Base-by-base conservation (phyloP, 2,888 invertebrate genomes). In the Ommatoiulus sabulosus region DNA sequence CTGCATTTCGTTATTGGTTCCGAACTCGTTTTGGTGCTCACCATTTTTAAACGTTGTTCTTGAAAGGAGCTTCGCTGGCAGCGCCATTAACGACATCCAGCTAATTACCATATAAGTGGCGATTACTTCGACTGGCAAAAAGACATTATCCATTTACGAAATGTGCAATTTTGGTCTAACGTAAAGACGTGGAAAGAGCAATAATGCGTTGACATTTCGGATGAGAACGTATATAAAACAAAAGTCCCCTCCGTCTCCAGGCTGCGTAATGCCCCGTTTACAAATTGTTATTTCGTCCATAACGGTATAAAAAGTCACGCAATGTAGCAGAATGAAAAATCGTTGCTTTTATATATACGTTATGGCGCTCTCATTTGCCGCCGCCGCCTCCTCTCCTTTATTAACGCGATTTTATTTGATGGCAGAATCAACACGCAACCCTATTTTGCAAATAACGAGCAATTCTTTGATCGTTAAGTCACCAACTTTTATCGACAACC, bases 381-480 rank as follows among this genome's bases (percentile, higher is more conserved):
- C 20, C 72, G 72, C 20, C 72, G 72, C 72, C 72, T 72, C 72
- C 72, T 72, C 72, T 72, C 72, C 72, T 72, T 72, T 72, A 72
- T 72, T 72, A 72, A 72, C 72, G 72, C 72, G 72, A 72, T 72
- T 72, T 72, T 72, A 72, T 72, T 72, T 72, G 72, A 72, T 72
- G 72, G 72, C 72, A 85, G 46, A 85, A 85, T 85, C 46, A 44
- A 44, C 46, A 85, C 85, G 85, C 85, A 44, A 85, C 44, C 43
- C 44, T 44, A 46, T 85, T 85, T 44, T 46, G 85, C 85, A 85
- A 44, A 46, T 44, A 85, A 85, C 85, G 85, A 44, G 85, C 85
- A 43, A 85, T 85, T 85, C 85, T n/a, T n/a, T 85, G 85, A 44
- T 85, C 85, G 85, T 85, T 85, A 44, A 44, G 72, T 85, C 46